Conservation (phyloP, 2,888 invertebrate genomes). For the Ichneumon xanthorius region DNA sequence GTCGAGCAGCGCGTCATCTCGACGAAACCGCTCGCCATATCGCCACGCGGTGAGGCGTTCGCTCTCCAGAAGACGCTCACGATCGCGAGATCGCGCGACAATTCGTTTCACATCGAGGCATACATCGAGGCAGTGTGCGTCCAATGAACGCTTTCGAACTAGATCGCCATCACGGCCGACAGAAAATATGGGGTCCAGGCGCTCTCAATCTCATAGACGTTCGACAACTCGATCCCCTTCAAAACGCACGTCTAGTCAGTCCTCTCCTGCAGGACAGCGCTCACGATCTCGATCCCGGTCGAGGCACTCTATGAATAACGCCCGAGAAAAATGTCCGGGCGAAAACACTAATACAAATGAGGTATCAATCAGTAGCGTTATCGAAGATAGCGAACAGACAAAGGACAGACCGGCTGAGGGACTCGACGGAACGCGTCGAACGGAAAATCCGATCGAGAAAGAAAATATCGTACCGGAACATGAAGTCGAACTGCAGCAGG, state of each 20-base stretch:
- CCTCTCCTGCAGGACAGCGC: slow-evolving; percentile 7
- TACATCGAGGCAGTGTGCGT: background rate
- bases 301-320: slow-evolving; percentile 19
- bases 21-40: slow-evolving; percentile 18
- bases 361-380: slow-evolving; percentile 3
- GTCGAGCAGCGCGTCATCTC: slow-evolving; percentile 17
- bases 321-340: background rate
- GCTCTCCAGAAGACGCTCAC: slow-evolving; percentile 19
- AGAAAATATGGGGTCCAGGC: slow-evolving; percentile 4
- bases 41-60: slow-evolving; percentile 12
- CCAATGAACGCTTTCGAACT: too few species aligned
- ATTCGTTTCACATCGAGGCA: slow-evolving; percentile 16
- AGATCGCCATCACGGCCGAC: background rate
- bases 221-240: slow-evolving; percentile 32
- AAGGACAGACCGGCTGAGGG: background rate
- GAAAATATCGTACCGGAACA: slow-evolving; percentile 31
- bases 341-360: slow-evolving; percentile 16
- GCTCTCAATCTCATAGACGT: slow-evolving; percentile 14
- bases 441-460: slow-evolving; percentile 14
- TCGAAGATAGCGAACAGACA: background rate
- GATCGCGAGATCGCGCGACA: slow-evolving; percentile 4
- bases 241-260: background rate
- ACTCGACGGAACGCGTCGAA: slow-evolving; percentile 6
- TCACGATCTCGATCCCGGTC: slow-evolving; percentile 32
- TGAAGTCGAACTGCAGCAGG: slow-evolving; percentile 52